Evolutionary conservation across 2,113 vertebrate genomes (phyloP), one percentile per base, ranked within the genome.

Genomic region (Campylorhamphus procurvoides): DNA sequence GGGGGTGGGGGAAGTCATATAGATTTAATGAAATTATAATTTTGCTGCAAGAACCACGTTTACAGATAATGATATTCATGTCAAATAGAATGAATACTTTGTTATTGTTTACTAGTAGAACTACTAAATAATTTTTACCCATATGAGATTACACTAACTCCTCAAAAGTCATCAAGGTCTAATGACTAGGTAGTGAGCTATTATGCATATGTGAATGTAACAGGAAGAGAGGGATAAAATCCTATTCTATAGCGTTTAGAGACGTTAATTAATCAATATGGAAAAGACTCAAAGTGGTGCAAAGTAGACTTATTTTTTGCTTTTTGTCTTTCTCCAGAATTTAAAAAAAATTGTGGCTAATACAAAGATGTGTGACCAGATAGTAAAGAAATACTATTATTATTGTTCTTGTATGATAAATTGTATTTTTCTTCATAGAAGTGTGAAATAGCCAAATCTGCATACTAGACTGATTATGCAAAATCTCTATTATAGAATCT

Each of bases 71-170:
- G 14, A 47, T 74, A 50, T 52, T 77, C 19, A 44, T 24, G 73
- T 84, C 68, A 69, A 10, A 73, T 81, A 56, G 35, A 81, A 84
- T 52, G 9, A 87, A 25, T 44, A 46, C 6, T 50, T 62, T 62
- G 40, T 63, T 71, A 28, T 14, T 67, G 27, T 92, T 87, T 71
- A 58, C 52, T 60, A 46, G 14, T 68, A 79, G 37, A 85, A 67
- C 29, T 59, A 29, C 49, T 66, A 87, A 78, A 27, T 83, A 39
- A 56, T 42, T 76, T 67, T 39, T 47, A 63, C 75, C 8, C 24
- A 31, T 23, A 35, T 55, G 27, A 88, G 33, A 68, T 79, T 39
- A 88, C 39, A 59, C 7, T 92, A 68, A 83, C 85, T 93, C 29
- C 35, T 90, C 49, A 72, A 33, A 73, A 68, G 27, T 79, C 62